Evolutionary conservation across 1,140 invertebrate genomes (phyloP), one percentile per base, ranked within the genome.

Genomic region (Camponotus pennsylvanicus): DNA sequence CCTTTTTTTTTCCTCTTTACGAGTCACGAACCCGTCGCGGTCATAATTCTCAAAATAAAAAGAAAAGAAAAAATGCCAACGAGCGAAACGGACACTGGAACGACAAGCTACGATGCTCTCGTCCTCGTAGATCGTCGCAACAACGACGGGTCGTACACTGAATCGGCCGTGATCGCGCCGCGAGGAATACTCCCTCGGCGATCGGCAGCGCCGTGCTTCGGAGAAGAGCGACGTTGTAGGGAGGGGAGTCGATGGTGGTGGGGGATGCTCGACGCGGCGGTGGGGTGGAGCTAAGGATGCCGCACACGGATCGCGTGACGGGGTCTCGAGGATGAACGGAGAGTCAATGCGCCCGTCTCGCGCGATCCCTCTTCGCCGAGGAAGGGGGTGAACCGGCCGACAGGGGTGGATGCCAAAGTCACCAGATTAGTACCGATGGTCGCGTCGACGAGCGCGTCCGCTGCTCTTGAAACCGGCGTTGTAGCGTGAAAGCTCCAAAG

Each of bases 131-230:
- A 90, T 71, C 92, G 90, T 82, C 91, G 86, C 89, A 88, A 78
- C 88, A 88, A 92, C 92, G 92, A 91, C 90, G 88, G 86, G 89
- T 90, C 91, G 88, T 91, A 89, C 87, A 92, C 92, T 91, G 89
- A 52, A 92, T 86, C 90, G 70, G 34, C 76, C 89, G 89, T 80
- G 64, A 86, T 80, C 85, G 86, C 82, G 76, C 87, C 88, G 85
- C 77, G 70, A 90, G 79, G 88, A 87, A 87, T 89, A 90, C 85
- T 90, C 76, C 71, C 86, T 90, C 71, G 63, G 79, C 75, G 88
- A 79, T 67, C 84, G 67, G 86, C 86, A 49, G 66, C 45, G 55
- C 75, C 40, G 40, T 27, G 77, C 32, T 40, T 71, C 55, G 79
- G 67, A 78, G 70, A 82, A 66, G 37, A 52, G 40, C 42, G 45